Conservation (phyloP, 2,888 invertebrate species). For the Harmothoe impar region DNA sequence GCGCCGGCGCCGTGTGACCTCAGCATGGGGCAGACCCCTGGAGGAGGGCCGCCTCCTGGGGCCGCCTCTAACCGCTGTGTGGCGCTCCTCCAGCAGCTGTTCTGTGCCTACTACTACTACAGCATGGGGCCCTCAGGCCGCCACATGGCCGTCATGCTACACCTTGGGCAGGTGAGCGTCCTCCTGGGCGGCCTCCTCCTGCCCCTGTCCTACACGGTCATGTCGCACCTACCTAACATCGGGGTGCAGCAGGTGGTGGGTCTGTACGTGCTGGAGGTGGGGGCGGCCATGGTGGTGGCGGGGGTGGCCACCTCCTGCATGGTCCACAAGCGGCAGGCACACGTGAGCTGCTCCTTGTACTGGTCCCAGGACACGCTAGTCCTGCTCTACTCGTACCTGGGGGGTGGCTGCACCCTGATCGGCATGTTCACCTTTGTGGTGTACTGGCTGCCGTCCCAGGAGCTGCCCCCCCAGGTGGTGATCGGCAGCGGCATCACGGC, state of each 20-base stretch:
- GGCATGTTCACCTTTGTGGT: background rate
- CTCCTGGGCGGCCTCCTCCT: slow-evolving; percentile 9
- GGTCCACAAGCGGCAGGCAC: background rate
- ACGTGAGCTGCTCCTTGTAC: background rate
- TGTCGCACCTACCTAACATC: background rate
- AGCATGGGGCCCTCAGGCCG: slow-evolving; percentile 8
- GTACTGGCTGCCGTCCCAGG: background rate
- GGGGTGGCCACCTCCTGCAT: background rate
- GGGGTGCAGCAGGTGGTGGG: background rate
- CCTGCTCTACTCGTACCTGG: background rate
- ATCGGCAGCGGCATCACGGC: background rate
- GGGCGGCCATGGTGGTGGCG: background rate
- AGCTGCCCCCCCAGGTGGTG: background rate
- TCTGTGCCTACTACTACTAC: slow-evolving; percentile 35
- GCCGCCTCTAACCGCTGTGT: background rate
- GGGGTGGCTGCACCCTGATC: background rate
- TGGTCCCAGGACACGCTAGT: background rate
- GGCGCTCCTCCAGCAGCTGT: background rate
- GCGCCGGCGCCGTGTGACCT: background rate
- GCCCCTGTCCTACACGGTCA: background rate
- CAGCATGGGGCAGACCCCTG: background rate
- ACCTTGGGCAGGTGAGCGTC: background rate
- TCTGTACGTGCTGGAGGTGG: background rate
- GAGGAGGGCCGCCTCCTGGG: background rate
- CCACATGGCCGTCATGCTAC: slow-evolving; percentile 29